Base-by-base conservation (phyloP, 2,888 invertebrate species). In the Drosophila cognata region DNA sequence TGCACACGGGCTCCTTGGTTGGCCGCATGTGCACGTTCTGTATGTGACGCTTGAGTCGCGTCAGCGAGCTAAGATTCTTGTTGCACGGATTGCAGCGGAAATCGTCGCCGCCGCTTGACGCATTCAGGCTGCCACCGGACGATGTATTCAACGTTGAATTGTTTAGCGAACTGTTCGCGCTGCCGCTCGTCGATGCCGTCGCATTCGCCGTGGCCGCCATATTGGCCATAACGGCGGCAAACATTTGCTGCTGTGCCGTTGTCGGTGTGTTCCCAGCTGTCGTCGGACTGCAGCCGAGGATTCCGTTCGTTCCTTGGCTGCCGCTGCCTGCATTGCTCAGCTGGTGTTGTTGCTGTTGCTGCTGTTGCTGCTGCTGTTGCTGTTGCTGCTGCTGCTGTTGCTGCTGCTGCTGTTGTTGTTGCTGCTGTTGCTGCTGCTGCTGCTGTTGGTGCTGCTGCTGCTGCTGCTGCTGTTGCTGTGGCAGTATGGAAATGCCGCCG, bases 11-110 rank as follows among this genome's bases (percentile, higher is more conserved):
- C 94, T 97, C 97, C 94, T 97, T 95, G 93, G 97, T 96, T 91
- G 97, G 97, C 92, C 97, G 95, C 96, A 97, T 97, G 94, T 97
- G 97, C 92, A 97, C 97, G 94, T 97, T 97, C 95, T 97, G 97
- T 94, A 97, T 97, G 94, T 97, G 97, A 92, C 97, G 96, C 95
- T 97, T 97, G 94, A 97, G 96, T 93, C 97, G 95, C 92, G 97
- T 97, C 94, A 97, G 94, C 91, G 97, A 97, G 92, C 97, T 97
- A 93, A 97, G 95, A 94, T 96, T 97, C 95, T 97, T 97, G 95
- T 97, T 97, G 96, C 97, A 97, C 91, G 97, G 97, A 95, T 97
- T 97, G 94, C 97, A 97, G 94, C 97, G 96, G 95, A 96, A 97
- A 95, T 97, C 97, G 94, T 97, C 97, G 94, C 96, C 96, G 71